Percentiles rank a stretch among this genome's conserved stretches.
Conservation (phyloP, 1,140 invertebrate species). For the Pomacea maculata region DNA sequence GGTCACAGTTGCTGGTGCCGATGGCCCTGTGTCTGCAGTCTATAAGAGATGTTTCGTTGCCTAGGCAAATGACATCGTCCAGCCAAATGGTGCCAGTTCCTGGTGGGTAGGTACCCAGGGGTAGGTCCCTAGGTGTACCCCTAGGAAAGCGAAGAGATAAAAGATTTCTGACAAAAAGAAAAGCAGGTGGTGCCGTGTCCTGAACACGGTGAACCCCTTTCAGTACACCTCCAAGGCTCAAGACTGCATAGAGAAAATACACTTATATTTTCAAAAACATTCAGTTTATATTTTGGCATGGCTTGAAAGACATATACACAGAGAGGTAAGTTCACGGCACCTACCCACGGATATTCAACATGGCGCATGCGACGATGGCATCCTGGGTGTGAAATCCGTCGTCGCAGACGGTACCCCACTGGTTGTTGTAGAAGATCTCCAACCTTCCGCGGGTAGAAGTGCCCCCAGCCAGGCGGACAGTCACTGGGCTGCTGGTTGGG, state of each 20-base stretch:
- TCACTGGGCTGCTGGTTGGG: conserved; percentile 4
- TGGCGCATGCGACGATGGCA: conserved; percentile 8
- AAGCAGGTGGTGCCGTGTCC: too few species aligned
- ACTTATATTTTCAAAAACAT: background rate
- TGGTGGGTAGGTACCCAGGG: background rate
- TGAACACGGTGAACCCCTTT: too few species aligned
- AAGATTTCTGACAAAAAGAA: too few species aligned
- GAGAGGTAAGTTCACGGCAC: background rate
- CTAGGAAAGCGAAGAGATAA: background rate
- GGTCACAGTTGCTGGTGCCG: conserved; percentile 75
- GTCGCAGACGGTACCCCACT: conserved; percentile 21
- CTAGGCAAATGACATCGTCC: conserved; percentile 75
- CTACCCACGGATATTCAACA: conserved; percentile 5
- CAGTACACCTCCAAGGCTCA: background rate
- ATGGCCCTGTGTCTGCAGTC: conserved; percentile 75
- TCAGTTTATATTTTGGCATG: too few species aligned
- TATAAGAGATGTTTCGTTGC: conserved; percentile 74
- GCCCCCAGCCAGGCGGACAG: conserved; percentile 4
- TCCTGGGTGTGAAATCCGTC: conserved; percentile 8
- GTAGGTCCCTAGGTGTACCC: background rate
- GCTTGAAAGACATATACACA: background rate
- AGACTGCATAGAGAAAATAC: background rate
- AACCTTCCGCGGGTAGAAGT: conserved; percentile 5
- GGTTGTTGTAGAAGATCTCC: conserved; percentile 19
- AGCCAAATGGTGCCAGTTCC: conserved; percentile 72